Conservation (phyloP, 2,113 vertebrate species). For the Stigmatopora argus region DNA sequence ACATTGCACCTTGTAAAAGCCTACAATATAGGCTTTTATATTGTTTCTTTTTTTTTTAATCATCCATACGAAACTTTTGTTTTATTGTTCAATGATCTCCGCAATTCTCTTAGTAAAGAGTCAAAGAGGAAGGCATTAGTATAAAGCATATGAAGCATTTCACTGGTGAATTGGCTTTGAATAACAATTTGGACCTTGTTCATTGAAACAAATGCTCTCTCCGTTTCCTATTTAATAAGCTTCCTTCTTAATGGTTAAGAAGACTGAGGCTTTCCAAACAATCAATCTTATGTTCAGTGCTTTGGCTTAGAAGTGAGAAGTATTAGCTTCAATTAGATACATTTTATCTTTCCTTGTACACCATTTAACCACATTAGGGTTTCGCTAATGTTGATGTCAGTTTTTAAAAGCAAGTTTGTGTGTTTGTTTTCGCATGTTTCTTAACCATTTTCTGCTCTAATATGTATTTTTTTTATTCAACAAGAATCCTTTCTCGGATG, state of each 20-base stretch:
- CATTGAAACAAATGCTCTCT: conserved; percentile 57
- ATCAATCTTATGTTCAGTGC: conserved; percentile 52
- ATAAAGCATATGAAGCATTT: conserved; percentile 40
- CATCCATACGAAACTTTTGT: conserved; percentile 46
- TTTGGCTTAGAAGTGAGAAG: conserved; percentile 49
- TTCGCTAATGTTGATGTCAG: conserved; percentile 38
- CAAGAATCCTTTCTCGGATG: too few species aligned
- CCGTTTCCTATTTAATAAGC: conserved; percentile 48
- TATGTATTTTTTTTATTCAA: background rate
- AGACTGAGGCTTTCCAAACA: conserved; percentile 49
- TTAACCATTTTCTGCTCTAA: conserved; percentile 10
- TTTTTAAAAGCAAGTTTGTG: conserved; percentile 9
- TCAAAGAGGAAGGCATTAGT: conserved; percentile 45
- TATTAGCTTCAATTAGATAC: conserved; percentile 44
- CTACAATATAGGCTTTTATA: conserved; percentile 35
- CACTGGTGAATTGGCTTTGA: conserved; percentile 50
- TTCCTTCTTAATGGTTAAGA: conserved; percentile 50
- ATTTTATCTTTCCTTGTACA: conserved; percentile 28
- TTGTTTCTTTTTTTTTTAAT: conserved; percentile 52
- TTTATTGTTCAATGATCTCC: conserved; percentile 13
- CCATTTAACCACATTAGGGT: conserved; percentile 45
- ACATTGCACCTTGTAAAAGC: conserved; percentile 38
- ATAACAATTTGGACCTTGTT: conserved; percentile 44
- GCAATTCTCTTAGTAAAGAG: conserved; percentile 25
- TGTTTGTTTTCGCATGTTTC: conserved; percentile 19